Conservation (phyloP, 2,888 invertebrate genomes). For the Criorhina ranunculi region DNA sequence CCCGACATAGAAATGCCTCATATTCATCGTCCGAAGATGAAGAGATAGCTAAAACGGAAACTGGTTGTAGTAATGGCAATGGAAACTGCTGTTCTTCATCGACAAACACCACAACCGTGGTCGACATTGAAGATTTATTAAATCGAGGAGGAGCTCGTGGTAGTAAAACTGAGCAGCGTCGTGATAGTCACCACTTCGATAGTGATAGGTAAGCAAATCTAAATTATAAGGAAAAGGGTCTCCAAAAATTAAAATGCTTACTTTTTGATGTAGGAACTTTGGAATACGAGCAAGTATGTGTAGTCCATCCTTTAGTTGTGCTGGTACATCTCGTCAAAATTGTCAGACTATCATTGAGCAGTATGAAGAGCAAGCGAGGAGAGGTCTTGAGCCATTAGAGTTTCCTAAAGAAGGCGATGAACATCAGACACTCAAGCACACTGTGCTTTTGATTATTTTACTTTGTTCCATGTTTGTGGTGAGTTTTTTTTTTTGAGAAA, state of each 20-base stretch:
- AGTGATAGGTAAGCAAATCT: slow-evolving; percentile 59
- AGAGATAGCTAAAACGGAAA: slow-evolving; percentile 80
- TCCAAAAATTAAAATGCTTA: background rate
- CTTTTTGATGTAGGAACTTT: slow-evolving; percentile 63
- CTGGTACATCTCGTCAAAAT: slow-evolving; percentile 84
- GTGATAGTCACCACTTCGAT: slow-evolving; percentile 73
- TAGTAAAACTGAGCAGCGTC: slow-evolving; percentile 50
- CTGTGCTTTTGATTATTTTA: slow-evolving; percentile 91
- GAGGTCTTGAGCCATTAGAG: slow-evolving; percentile 86
- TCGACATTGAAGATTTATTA: slow-evolving; percentile 89
- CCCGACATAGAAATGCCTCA: slow-evolving; percentile 80
- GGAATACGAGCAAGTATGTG: slow-evolving; percentile 82
- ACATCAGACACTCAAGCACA: slow-evolving; percentile 91
- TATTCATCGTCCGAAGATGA: slow-evolving; percentile 83
- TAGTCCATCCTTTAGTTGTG: slow-evolving; percentile 85
- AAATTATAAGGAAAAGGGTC: background rate
- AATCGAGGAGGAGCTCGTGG: slow-evolving; percentile 77
- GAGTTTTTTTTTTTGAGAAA: slow-evolving; percentile 85
- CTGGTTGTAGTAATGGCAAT: slow-evolving; percentile 80
- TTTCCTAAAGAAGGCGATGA: slow-evolving; percentile 86
- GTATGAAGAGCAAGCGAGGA: slow-evolving; percentile 85
- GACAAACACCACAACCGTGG: slow-evolving; percentile 83
- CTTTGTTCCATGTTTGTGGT: slow-evolving; percentile 95
- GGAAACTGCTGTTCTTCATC: slow-evolving; percentile 82
- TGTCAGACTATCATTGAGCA: slow-evolving; percentile 85